Evolutionary conservation across 2,113 vertebrate genomes (phyloP).

Genomic region (Diphyllodes magnificus): DNA sequence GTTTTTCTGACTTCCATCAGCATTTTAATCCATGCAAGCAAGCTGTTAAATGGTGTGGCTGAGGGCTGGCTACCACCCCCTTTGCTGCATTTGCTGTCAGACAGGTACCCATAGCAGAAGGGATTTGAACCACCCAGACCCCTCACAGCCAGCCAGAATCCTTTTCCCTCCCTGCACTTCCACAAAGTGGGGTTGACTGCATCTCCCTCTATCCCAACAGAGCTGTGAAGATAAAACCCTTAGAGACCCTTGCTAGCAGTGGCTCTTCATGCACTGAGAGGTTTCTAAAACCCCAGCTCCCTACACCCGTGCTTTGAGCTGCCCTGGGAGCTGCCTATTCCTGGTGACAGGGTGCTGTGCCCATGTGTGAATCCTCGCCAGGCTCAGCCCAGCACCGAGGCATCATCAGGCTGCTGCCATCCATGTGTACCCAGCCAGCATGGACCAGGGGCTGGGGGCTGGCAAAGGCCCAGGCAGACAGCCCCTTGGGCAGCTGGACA

Average conservation of each 20-base stretch:
- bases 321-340: neutral
- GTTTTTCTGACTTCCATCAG: neutral
- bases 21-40: neutral
- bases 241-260: neutral
- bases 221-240: neutral
- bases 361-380: fast-evolving
- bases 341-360: neutral
- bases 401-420: neutral
- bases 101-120: neutral
- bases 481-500: neutral
- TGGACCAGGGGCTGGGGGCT: fast-evolving
- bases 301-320: neutral
- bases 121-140: neutral
- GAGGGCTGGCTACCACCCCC: neutral
- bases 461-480: neutral
- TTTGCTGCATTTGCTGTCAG: neutral
- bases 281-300: neutral
- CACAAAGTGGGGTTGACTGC: neutral
- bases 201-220: neutral
- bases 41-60: neutral
- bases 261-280: neutral
- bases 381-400: neutral
- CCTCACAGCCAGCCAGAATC: neutral
- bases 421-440: fast-evolving
- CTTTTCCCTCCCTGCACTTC: neutral